A percentile compares a stretch with the other conserved stretches of the same genome.
These are phyloP conservation scores for Colistium nudipinnis DNA, from an alignment of 2,113 vertebrate species.

Conservation along the genomic window DNA sequence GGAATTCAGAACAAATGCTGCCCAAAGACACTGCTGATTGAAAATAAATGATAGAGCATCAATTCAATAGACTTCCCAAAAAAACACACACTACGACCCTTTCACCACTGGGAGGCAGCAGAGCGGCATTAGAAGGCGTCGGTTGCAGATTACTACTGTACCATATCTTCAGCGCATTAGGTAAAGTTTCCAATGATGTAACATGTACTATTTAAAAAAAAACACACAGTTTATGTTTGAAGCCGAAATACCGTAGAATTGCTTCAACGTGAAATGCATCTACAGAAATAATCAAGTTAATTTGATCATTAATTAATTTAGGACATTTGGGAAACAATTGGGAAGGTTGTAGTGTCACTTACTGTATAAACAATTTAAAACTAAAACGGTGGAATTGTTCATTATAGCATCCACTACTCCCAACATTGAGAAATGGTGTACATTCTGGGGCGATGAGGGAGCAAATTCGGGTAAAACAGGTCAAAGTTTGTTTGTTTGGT, in stretches of 20 bases:
- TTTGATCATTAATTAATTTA: too few relatives aligned
- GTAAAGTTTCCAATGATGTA: background rate
- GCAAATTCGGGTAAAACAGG: conserved; percentile 27
- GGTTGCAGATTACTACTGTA: background rate
- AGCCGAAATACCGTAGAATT: background rate
- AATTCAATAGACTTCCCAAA: background rate
- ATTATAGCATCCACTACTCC: too few relatives aligned
- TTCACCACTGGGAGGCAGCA: background rate
- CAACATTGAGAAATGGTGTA: background rate
- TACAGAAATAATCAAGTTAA: too few relatives aligned
- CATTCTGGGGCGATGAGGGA: background rate
- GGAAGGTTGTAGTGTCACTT: too few relatives aligned
- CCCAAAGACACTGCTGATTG: background rate
- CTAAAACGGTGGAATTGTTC: too few relatives aligned
- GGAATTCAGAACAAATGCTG: background rate
- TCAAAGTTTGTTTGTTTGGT: conserved; percentile 27
- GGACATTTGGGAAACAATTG: too few relatives aligned
- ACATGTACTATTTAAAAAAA: background rate
- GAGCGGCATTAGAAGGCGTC: background rate
- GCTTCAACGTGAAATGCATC: background rate
- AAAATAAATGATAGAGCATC: background rate
- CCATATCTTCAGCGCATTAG: background rate
- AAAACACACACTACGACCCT: background rate
- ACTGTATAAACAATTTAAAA: too few relatives aligned
- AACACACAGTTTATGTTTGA: background rate